Conservation (phyloP, 2,888 invertebrate species). For the Pardosa pseudoannulata region DNA sequence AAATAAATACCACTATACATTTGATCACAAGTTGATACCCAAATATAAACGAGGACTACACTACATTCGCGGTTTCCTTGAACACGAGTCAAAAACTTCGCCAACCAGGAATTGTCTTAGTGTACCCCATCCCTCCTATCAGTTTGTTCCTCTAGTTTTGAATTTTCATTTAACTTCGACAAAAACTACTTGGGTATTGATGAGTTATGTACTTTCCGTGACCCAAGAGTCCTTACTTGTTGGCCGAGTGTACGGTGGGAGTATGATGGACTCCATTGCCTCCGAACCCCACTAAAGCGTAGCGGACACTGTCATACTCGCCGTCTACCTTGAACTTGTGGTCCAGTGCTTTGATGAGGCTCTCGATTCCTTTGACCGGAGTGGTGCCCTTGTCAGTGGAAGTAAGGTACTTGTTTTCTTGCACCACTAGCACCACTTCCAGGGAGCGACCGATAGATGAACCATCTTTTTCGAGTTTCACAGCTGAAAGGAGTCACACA, state of each 20-base stretch:
- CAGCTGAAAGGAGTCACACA: background rate
- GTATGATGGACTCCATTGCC: conserved; percentile 44
- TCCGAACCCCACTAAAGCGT: conserved; percentile 62
- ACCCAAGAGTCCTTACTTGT: conserved; percentile 44
- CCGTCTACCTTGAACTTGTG: conserved; percentile 46
- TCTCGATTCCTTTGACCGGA: conserved; percentile 57
- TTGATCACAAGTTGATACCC: too few species aligned
- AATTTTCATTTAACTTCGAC: too few species aligned
- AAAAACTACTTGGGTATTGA: too few species aligned
- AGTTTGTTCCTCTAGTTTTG: too few species aligned
- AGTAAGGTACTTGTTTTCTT: conserved; percentile 37
- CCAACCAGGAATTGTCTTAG: too few species aligned
- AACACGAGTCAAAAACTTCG: too few species aligned
- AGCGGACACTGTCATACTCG: conserved; percentile 42
- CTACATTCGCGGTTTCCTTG: too few species aligned
- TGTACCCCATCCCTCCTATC: too few species aligned
- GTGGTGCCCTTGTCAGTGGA: background rate
- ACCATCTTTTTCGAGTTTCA: conserved; percentile 15
- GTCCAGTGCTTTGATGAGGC: conserved; percentile 36
- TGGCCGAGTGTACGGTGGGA: conserved; percentile 32
- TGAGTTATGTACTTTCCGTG: too few species aligned
- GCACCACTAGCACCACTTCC: conserved; percentile 57
- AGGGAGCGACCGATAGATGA: conserved; percentile 23
- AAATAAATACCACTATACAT: too few species aligned
- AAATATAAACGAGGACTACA: too few species aligned